A percentile compares a stretch with the other conserved stretches of the same genome.
phyloP scores from a whole-genome alignment of 1,140 invertebrate genomes.

The Papilio polytes region DNA sequence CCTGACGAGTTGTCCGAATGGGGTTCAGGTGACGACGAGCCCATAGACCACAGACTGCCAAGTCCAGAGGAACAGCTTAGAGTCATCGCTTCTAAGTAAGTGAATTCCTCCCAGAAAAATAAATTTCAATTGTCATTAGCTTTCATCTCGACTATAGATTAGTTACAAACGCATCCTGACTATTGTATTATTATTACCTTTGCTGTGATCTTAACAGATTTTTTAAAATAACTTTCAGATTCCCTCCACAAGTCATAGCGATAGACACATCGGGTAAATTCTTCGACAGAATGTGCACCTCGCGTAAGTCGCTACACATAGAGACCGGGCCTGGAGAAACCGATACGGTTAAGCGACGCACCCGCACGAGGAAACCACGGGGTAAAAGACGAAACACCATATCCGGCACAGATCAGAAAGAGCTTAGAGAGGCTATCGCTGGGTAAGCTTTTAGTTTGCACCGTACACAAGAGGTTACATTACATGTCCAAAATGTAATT shows the following conservation, averaged over 20 bases:
- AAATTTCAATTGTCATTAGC: not conserved
- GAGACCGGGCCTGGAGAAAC: constrained; percentile 82
- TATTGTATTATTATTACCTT: not conserved
- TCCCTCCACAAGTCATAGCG: constrained; percentile 92
- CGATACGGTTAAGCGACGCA: constrained; percentile 87
- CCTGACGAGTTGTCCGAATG: constrained; percentile 84
- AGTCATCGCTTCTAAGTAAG: constrained; percentile 91
- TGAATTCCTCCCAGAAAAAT: constrained; percentile 36
- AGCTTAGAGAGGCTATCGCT: constrained; percentile 91
- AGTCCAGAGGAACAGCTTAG: constrained; percentile 93
- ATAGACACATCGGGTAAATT: constrained; percentile 94
- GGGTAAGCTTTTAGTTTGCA: constrained; percentile 87
- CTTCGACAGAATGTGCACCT: constrained; percentile 94
- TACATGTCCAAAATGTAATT: constrained; percentile 46
- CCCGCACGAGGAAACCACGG: constrained; percentile 89
- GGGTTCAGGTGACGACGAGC: constrained; percentile 86
- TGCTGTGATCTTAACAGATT: not conserved
- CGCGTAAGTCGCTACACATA: constrained; percentile 90
- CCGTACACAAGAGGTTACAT: constrained; percentile 70
- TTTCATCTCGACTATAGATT: not conserved
- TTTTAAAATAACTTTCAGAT: constrained; percentile 84
- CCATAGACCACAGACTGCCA: constrained; percentile 91
- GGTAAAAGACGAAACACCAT: constrained; percentile 95
- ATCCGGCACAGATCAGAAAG: constrained; percentile 94
- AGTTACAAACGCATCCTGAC: not conserved